Conservation (phyloP, 2,888 invertebrate genomes). For the Trichopoda pennipes region DNA sequence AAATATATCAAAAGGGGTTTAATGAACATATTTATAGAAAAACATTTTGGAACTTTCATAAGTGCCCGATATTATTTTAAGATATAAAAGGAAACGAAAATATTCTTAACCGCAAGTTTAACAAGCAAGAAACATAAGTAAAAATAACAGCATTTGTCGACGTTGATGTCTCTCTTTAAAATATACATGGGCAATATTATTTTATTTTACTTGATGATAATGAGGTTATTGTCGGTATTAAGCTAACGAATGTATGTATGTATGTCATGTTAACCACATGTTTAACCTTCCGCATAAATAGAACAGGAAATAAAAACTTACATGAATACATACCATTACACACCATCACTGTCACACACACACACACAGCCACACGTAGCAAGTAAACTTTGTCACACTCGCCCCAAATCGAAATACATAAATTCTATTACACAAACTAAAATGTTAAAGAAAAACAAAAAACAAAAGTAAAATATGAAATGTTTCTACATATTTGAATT, state of each 20-base stretch:
- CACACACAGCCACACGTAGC: too few relatives aligned
- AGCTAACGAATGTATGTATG: constrained; percentile 48
- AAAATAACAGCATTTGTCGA: constrained; percentile 1
- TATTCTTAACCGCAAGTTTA: constrained; percentile 38
- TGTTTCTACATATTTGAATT: constrained; percentile 25
- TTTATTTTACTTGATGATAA: constrained; percentile 19
- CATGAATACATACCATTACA: constrained; percentile 31
- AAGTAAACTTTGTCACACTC: constrained; percentile 10
- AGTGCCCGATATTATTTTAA: neutral
- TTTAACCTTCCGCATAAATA: constrained; percentile 68
- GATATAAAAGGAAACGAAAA: neutral
- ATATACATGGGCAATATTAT: constrained; percentile 7
- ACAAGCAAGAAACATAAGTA: constrained; percentile 26
- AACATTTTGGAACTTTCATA: neutral
- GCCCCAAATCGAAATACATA: constrained; percentile 13
- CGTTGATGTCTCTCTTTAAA: constrained; percentile 48
- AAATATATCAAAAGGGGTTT: neutral
- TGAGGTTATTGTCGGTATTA: constrained; percentile 16
- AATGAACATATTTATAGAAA: neutral
- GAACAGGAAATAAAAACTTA: constrained; percentile 54
- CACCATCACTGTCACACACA: neutral
- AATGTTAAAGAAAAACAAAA: constrained; percentile 27
- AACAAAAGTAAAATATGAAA: constrained; percentile 40
- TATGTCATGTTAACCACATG: constrained; percentile 63
- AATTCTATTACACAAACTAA: constrained; percentile 52